Base-by-base conservation (phyloP, 35 echinoderm and acorn worm species). In the Lytechinus pictus region DNA sequence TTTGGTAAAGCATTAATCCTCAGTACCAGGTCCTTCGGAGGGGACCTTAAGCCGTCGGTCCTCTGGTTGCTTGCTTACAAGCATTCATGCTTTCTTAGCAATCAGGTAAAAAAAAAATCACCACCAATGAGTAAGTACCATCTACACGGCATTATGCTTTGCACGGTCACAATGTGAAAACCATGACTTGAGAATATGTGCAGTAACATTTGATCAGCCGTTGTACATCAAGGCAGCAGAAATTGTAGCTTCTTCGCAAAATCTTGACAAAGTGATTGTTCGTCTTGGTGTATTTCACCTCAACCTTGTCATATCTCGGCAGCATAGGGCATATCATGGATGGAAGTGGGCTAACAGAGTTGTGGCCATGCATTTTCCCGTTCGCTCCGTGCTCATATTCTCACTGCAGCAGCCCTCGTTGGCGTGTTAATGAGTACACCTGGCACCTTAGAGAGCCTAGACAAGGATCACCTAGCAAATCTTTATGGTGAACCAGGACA, bases 291-390 rank as follows among this genome's bases (percentile, higher is more conserved):
- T 95, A 55, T 97, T 96, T 86, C 95, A 96, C 72, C 95, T 96
- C 93, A n/a, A 93, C 95, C 28, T 95, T 97, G 97, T 57, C 86
- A 33, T 96, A 58, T 96, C 95, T 96, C 1, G 95, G 91, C 54
- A 95, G 95, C 94, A 96, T 96, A 95, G 93, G 94, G 29, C 54
- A 95, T 33, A 96, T 96, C 56, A 97, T 97, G 97, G 66, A 96
- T 71, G 97, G 95, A 55, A 92, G 93, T 95, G 95, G 97, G 14
- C 94, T 97, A 1, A 94, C 61, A 66, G 95, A 95, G 61, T n/a
- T n/a, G n/a, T 95, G 95, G 95, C 10, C 94, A 97, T 94, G 96
- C 94, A 55, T 93, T 97, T 95, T 54, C 94, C 54, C 86, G 86
- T 61, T 61, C 91, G 94, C 52, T 95, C 27, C 61, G 95, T 14